phyloP scores from a whole-genome alignment of 2,888 invertebrate species.

The Herminia tarsipennalis region DNA sequence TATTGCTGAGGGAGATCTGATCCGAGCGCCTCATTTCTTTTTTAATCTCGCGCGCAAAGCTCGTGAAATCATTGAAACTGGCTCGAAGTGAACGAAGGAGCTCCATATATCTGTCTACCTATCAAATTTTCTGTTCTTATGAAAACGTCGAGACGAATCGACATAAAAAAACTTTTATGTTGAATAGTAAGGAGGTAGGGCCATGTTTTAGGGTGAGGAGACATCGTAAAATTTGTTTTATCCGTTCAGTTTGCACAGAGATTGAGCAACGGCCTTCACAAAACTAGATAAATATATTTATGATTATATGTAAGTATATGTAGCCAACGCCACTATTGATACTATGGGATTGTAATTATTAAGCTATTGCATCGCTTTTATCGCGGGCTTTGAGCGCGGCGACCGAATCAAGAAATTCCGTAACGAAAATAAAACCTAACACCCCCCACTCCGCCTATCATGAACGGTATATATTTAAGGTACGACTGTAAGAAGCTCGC shows the following conservation, averaged over 20 bases:
- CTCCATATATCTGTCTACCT: constrained; percentile 23
- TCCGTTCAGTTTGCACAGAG: constrained; percentile 44
- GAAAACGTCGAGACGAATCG: constrained; percentile 35
- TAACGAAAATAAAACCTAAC: no score
- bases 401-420: no score
- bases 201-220: constrained; percentile 45
- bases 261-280: constrained; percentile 41
- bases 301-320: no score
- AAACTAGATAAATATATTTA: constrained; percentile 34
- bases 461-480: no score
- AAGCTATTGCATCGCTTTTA: no score
- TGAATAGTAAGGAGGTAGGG: constrained; percentile 55
- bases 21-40: constrained; percentile 23
- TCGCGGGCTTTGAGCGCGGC: no score
- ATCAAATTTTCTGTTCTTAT: constrained; percentile 36
- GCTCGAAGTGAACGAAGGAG: constrained; percentile 9
- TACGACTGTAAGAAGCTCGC: no score
- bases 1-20: constrained; percentile 12
- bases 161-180: constrained; percentile 57
- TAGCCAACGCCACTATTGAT: constrained; percentile 25
- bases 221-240: constrained; percentile 57
- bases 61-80: constrained; percentile 21
- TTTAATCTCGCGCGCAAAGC: constrained; percentile 35
- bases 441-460: no score
- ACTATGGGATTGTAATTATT: no score